Conservation (phyloP, 2,113 vertebrate genomes). For the Corythornis vintsioides region DNA sequence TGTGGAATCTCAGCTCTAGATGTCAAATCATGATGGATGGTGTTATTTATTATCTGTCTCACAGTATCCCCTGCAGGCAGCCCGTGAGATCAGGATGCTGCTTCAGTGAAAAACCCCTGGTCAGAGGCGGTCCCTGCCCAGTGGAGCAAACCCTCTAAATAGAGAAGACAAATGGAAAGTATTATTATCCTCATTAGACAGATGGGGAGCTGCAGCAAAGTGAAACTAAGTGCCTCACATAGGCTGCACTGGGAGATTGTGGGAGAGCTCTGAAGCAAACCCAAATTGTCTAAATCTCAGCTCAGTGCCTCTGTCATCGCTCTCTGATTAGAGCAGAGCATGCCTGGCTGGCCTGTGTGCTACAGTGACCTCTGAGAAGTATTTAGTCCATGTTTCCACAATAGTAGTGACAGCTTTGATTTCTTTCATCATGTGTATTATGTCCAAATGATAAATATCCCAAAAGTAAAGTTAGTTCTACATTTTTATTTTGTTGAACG, state of each 20-base stretch:
- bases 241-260: not conserved
- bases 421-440: not conserved
- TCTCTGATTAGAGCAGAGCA: not conserved
- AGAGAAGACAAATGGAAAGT: conserved; percentile 20
- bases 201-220: conserved; percentile 10
- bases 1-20: not conserved
- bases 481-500: not conserved
- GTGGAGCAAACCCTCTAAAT: not conserved
- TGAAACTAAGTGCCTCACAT: not conserved
- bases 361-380: not conserved
- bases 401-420: not conserved
- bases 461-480: not conserved
- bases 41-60: not conserved
- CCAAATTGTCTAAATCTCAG: not conserved
- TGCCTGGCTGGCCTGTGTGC: not conserved
- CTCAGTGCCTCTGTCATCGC: not conserved
- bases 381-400: not conserved
- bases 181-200: not conserved
- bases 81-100: not conserved
- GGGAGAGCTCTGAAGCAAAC: not conserved
- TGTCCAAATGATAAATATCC: not conserved
- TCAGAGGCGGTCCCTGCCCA: not conserved
- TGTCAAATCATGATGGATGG: not conserved
- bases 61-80: not conserved
- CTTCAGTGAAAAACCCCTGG: not conserved